Evolutionary conservation across 2,113 vertebrate species (phyloP).

Genomic region (Aramus guarauna): DNA sequence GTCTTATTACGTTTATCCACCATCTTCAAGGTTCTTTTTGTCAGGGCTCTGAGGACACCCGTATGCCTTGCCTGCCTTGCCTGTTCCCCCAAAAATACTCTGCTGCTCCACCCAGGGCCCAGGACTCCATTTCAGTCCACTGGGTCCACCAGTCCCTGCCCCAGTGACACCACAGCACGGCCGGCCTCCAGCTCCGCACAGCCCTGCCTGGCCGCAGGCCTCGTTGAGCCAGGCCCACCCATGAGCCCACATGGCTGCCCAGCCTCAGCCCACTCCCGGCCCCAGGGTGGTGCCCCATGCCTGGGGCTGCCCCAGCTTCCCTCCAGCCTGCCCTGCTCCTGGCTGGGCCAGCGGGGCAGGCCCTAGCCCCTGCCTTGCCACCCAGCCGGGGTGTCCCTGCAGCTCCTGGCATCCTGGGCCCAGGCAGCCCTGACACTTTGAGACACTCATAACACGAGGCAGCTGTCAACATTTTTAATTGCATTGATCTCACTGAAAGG

Average conservation of each 20-base stretch:
- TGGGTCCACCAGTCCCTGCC: not conserved
- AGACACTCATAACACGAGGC: not conserved
- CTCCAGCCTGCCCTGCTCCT: not conserved
- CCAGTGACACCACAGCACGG: fast-evolving
- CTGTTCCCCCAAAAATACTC: fast-evolving
- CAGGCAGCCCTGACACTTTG: not conserved
- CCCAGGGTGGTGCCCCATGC: fast-evolving
- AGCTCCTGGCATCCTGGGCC: not conserved
- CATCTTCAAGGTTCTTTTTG: not conserved
- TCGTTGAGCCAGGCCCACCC: not conserved
- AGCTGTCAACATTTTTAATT: not conserved
- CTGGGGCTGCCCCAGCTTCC: not conserved
- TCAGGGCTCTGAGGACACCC: not conserved
- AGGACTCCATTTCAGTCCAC: not conserved
- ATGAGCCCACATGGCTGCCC: not conserved
- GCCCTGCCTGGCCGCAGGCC: not conserved
- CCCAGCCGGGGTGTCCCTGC: not conserved
- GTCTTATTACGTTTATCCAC: not conserved
- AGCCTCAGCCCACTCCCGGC: not conserved
- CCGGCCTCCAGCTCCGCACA: not conserved
- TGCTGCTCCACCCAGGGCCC: not conserved
- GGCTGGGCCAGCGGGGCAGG: not conserved
- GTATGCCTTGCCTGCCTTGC: fast-evolving
- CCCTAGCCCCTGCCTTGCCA: fast-evolving
- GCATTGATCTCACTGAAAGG: fast-evolving